These are phyloP conservation scores for Rhinatrema bivittatum DNA, from an alignment of 2,797 vertebrate genomes.

Conservation along the genomic window DNA sequence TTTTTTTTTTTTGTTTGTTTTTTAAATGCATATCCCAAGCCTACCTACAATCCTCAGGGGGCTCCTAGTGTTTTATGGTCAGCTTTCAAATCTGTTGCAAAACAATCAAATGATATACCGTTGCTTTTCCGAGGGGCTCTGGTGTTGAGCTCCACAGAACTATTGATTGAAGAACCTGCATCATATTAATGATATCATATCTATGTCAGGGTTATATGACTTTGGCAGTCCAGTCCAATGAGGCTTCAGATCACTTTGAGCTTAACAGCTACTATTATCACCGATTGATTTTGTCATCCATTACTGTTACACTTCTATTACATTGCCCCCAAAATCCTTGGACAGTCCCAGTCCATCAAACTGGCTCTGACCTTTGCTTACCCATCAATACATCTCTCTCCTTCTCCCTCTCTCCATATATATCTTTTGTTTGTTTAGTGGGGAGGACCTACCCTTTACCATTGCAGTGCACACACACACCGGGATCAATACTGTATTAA, in stretches of 20 bases:
- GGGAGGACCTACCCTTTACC: constrained; percentile 2
- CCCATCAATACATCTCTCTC: not conserved
- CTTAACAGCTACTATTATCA: constrained; percentile 31
- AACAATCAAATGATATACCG: too few species aligned
- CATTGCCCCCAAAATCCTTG: too few species aligned
- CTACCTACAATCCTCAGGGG: too few species aligned
- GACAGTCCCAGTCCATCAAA: too few species aligned
- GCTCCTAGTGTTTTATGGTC: too few species aligned
- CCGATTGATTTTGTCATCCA: constrained; percentile 32
- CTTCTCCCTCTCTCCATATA: not conserved
- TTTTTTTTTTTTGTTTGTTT: too few species aligned
- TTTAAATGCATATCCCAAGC: too few species aligned
- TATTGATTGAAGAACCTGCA: constrained; percentile 44
- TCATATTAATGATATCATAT: constrained; percentile 40
- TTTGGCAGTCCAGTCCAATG: constrained; percentile 10
- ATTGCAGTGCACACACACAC: constrained; percentile 11
- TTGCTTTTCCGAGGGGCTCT: too few species aligned
- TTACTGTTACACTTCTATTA: too few species aligned
- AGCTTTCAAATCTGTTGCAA: too few species aligned
- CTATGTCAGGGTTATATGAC: constrained; percentile 26
- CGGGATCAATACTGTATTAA: constrained; percentile 38
- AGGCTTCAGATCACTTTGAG: constrained; percentile 26
- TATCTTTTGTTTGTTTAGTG: constrained; percentile 24
- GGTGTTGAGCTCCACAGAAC: constrained; percentile 33
- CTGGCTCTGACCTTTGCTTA: too few species aligned